Conservation (phyloP, 2,888 invertebrate species). For the Thymelicus acteon region DNA sequence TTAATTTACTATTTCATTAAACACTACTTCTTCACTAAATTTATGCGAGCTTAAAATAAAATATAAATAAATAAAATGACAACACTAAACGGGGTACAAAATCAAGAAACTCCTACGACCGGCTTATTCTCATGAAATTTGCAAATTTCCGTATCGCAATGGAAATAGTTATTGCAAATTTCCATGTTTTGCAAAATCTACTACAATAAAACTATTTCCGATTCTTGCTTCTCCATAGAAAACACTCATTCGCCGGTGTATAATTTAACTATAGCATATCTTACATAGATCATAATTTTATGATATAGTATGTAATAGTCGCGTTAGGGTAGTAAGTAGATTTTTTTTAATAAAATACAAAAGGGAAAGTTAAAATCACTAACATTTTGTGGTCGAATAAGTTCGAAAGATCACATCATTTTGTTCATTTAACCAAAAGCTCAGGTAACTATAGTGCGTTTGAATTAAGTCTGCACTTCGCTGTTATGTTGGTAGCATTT, state of each 20-base stretch:
- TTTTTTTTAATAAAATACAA: conserved; percentile 58
- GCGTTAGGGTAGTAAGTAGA: conserved; percentile 52
- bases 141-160: conserved; percentile 1
- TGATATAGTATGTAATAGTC: conserved; percentile 60
- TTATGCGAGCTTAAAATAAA: conserved; percentile 49
- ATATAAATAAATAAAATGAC: conserved; percentile 38
- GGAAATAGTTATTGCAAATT: background rate
- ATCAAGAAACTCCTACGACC: conserved; percentile 41
- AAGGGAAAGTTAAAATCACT: conserved; percentile 68
- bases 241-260: conserved; percentile 23
- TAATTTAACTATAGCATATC: conserved; percentile 37
- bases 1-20: conserved; percentile 54
- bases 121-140: conserved; percentile 11
- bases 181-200: too few species aligned
- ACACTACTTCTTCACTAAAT: conserved; percentile 52
- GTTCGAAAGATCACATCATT: conserved; percentile 65
- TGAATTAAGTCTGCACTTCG: too few species aligned
- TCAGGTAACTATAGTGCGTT: conserved; percentile 47
- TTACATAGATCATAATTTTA: conserved; percentile 62
- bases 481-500: too few species aligned
- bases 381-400: conserved; percentile 70
- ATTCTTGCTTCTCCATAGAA: conserved; percentile 8
- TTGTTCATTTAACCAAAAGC: conserved; percentile 56
- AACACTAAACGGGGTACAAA: conserved; percentile 47
- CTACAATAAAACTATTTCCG: background rate